Evolutionary conservation across 2,888 invertebrate species (phyloP), one percentile per base, ranked within the genome.

Genomic region (Drosophila histrio): DNA sequence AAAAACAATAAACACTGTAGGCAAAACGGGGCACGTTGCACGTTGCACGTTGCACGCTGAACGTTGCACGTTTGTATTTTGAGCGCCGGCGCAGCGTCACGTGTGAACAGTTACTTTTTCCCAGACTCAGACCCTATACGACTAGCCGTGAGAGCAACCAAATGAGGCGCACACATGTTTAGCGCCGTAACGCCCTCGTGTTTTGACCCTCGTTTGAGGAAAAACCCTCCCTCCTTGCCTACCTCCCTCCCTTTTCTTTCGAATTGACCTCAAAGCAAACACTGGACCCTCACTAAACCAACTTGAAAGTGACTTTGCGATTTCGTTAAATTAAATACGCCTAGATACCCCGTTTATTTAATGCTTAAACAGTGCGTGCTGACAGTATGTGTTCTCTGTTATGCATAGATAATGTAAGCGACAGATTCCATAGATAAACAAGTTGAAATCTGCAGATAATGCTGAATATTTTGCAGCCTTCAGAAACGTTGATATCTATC

Each of bases 161-260:
- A 81, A 78, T 76, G 61, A 82, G 85, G 85, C 85, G 77, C 85
- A 75, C 85, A 81, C 82, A 82, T 85, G 85, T 81, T 82, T 82
- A 85, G 83, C 82, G 86, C 83, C 81, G 83, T 64, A 67, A 80
- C 85, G 85, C 85, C 84, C 59, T 60, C 81, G 61, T 44, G 26
- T 60, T 38, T 34, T 47, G 62, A 46, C 58, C 58, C 58, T 47
- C 32, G 13, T 13, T 2, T 11, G 3, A 22, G 30, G 39, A 24
- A 64, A 56, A 62, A 24, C 65, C 49, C 39, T 57, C n/a, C 26
- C 11, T 1, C 28, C 38, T 13, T 17, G 28, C 34, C 41, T 39
- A 11, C 47, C 2, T 11, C 24, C 6, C 11, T 8, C 1, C n/a
- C 3, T 15, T 7, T 17, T 43, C 19, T 26, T 22, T 19, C 21